Base-by-base conservation (phyloP, 2,888 invertebrate genomes). In the Plebejus argus region DNA sequence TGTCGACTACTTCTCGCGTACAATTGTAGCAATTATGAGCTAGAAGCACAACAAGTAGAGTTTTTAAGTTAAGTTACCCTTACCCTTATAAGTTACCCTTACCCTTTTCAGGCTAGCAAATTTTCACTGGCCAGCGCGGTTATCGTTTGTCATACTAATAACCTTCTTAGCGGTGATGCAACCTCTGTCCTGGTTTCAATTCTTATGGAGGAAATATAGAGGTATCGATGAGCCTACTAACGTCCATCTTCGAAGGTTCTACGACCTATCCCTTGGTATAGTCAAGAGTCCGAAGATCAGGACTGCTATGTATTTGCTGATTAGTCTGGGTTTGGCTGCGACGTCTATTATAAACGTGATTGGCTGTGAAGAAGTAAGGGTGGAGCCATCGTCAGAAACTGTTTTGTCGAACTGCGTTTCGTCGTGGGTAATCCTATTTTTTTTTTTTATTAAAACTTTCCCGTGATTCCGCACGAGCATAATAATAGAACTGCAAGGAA, bases 161-260 rank as follows among this genome's bases (percentile, higher is more conserved):
- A 0, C 88, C 0, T 80, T 82, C 15, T 83, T 94, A 2, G 80
- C 96, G 0, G 81, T 96, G 1, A 89, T 97, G 81, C 91, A 97
- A 77, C 96, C 97, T 0, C 85, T 97, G 8, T 96, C 96, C 0
- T 98, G 98, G 98, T 96, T 96, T 79, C 96, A 97, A 84, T 96
- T 96, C 82, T 84, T 96, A 1, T 97, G 97, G 97, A 90, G 88
- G 1, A 90, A 92, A 81, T 89, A 89, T 77, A 89, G 86, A 81
- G 92, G 95, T 20, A 88, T 95, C n/a, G 91, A 94, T 20, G 94
- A 95, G 79, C 96, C 97, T 0, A 89, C 89, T 56, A 95, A 95
- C 80, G 86, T 83, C 79, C 83, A 95, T 10, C 84, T 96, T 1
- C 90, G 94, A 71, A 91, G 92, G 76, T 87, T 97, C 39, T 97